Conservation (phyloP, 1,140 invertebrate genomes). For the Papilio glaucus region DNA sequence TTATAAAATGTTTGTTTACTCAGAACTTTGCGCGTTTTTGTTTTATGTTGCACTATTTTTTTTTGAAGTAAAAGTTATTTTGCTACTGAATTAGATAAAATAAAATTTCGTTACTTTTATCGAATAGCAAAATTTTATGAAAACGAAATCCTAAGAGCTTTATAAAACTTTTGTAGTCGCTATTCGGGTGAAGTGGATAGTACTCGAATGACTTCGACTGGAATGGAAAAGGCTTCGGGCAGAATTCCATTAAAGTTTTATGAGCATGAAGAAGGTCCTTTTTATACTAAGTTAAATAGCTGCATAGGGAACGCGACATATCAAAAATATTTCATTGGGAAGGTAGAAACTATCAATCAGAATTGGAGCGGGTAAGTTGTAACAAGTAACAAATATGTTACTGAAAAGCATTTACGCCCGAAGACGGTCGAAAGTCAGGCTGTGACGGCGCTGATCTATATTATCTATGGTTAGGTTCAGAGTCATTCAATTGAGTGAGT, state of each 20-base stretch:
- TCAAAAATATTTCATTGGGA: not conserved
- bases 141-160: conserved; percentile 20
- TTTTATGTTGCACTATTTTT: too few species aligned
- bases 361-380: too few species aligned
- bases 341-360: not conserved
- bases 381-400: too few species aligned
- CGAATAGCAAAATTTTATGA: not conserved
- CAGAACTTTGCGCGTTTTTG: too few species aligned
- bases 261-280: conserved; percentile 9
- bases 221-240: conserved; percentile 25
- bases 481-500: too few species aligned
- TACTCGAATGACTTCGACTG: conserved; percentile 19
- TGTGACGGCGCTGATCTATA: too few species aligned
- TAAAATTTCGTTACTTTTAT: not conserved
- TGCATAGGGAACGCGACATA: not conserved
- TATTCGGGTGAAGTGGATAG: conserved; percentile 13
- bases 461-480: too few species aligned
- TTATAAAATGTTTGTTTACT: not conserved
- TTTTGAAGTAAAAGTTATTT: not conserved
- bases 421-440: too few species aligned
- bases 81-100: not conserved
- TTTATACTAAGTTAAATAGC: not conserved
- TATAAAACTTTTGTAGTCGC: conserved; percentile 31
- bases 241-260: conserved; percentile 35
- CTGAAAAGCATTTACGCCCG: too few species aligned